Percentiles rank a stretch among this genome's conserved stretches.
Evolutionary conservation across 2,888 invertebrate genomes (phyloP).

Genomic region (Rhopalosiphum nymphaeae): DNA sequence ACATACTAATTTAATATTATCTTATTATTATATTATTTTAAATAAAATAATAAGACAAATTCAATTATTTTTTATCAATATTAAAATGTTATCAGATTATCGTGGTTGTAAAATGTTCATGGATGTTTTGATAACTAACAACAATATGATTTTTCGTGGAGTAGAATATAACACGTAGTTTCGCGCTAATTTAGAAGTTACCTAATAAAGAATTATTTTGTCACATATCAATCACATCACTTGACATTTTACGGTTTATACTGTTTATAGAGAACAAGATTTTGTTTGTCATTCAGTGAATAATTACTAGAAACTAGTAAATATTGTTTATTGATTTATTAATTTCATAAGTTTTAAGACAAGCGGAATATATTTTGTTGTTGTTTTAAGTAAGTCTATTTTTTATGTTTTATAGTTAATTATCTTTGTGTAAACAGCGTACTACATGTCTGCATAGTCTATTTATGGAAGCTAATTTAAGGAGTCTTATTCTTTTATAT

Average conservation of each 20-base stretch:
- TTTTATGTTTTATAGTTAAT: background rate
- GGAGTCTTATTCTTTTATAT: too few relatives aligned
- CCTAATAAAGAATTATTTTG: background rate
- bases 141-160: constrained; percentile 10
- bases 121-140: background rate
- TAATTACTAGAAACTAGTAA: background rate
- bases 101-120: background rate
- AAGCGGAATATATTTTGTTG: background rate
- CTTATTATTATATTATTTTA: background rate
- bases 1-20: background rate
- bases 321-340: background rate
- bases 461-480: background rate
- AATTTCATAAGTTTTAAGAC: background rate
- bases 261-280: background rate
- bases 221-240: background rate
- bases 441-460: background rate
- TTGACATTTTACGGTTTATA: background rate
- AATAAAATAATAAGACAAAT: background rate
- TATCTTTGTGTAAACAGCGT: background rate
- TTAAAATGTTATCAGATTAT: background rate
- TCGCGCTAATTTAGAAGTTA: background rate
- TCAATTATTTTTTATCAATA: background rate
- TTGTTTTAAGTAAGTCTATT: background rate
- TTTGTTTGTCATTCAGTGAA: background rate
- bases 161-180: background rate